phyloP scores from a whole-genome alignment of 2,888 invertebrate species.

The Brenthis ino region DNA sequence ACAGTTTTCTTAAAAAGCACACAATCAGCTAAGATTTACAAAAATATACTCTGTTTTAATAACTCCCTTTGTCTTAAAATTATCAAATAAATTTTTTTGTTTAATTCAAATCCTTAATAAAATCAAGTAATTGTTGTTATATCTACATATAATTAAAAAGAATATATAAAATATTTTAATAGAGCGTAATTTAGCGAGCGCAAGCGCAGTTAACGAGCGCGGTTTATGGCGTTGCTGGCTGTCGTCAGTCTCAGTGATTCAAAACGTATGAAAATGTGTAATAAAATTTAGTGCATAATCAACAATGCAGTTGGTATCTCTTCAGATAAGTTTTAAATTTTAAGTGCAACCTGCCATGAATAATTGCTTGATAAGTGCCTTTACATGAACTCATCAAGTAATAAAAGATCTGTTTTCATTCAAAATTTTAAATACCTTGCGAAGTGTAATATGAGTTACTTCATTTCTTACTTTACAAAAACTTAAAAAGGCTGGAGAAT shows the following conservation, averaged over 20 bases:
- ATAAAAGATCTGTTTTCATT: conserved; percentile 13
- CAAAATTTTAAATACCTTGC: conserved; percentile 4
- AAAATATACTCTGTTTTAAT: too few species aligned
- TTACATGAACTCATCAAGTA: conserved; percentile 7
- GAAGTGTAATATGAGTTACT: conserved; percentile 6
- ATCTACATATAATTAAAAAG: too few species aligned
- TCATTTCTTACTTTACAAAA: neutral
- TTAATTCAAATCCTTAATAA: too few species aligned
- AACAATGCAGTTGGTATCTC: conserved; percentile 19
- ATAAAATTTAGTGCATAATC: conserved; percentile 28
- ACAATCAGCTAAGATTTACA: too few species aligned
- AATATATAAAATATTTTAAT: conserved; percentile 4
- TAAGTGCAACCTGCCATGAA: conserved; percentile 19
- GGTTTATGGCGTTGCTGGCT: conserved; percentile 17
- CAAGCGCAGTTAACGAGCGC: conserved; percentile 29
- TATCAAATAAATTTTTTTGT: too few species aligned
- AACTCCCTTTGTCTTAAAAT: too few species aligned
- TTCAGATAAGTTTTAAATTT: conserved; percentile 21
- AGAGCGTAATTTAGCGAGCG: conserved; percentile 10
- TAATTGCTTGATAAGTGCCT: conserved; percentile 19
- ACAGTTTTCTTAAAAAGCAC: too few species aligned
- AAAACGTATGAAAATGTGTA: conserved; percentile 4
- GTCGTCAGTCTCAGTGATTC: conserved; percentile 4
- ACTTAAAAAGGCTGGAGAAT: too few species aligned
- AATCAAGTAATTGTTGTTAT: too few species aligned